phyloP scores from a whole-genome alignment of 1,140 invertebrate species.

The Philotrypesis tridentata region DNA sequence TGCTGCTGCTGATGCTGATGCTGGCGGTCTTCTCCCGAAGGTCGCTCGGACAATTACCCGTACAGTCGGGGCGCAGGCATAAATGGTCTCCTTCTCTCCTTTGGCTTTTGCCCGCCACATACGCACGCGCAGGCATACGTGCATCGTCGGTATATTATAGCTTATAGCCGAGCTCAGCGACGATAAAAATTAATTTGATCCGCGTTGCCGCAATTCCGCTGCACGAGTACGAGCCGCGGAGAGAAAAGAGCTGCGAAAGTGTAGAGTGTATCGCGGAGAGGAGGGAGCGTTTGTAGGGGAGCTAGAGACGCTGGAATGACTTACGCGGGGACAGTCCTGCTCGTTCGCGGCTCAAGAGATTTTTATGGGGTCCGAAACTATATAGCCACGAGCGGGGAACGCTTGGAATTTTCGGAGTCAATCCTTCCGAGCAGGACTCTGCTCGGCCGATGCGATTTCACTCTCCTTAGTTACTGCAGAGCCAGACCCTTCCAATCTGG shows the following conservation, averaged over 20 bases:
- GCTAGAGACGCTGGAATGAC: neutral
- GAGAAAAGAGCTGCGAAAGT: neutral
- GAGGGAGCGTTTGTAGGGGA: too few species aligned
- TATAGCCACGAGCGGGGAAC: conserved; percentile 58
- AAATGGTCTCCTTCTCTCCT: neutral
- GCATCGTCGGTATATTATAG: neutral
- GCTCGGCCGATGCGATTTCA: conserved; percentile 42
- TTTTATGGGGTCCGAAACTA: conserved; percentile 64
- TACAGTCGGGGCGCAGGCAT: neutral
- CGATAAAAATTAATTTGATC: conserved; percentile 55
- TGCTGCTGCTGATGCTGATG: too few species aligned
- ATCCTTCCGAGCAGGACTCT: conserved; percentile 51
- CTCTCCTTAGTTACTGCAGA: neutral
- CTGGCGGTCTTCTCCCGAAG: neutral
- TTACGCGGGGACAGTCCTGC: conserved; percentile 43
- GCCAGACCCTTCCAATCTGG: neutral
- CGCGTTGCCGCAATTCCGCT: neutral
- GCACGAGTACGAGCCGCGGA: neutral
- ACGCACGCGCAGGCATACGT: neutral
- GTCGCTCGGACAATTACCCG: conserved; percentile 24
- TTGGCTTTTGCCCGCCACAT: conserved; percentile 24
- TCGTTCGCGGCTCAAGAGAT: conserved; percentile 64
- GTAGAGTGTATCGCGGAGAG: neutral
- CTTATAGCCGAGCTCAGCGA: conserved; percentile 9
- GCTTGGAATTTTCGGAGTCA: conserved; percentile 62